Percentiles rank a stretch among this genome's conserved stretches.
phyloP scores from a whole-genome alignment of 2,113 vertebrate species.

The Odobenus rosmarus region DNA sequence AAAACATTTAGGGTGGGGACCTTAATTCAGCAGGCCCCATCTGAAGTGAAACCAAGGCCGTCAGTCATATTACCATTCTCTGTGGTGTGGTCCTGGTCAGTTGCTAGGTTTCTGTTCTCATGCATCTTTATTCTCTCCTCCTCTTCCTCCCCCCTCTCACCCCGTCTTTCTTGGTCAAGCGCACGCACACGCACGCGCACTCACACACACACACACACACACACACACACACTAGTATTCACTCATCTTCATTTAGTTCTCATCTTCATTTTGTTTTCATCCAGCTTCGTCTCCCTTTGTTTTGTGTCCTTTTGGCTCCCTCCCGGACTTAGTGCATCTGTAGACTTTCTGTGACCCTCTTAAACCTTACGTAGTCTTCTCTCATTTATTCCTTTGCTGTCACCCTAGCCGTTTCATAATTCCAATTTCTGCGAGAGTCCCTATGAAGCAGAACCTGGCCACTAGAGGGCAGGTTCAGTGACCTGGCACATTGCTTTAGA shows the following conservation, averaged over 20 bases:
- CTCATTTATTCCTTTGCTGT: neutral
- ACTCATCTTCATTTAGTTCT: neutral
- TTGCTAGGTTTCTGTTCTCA: neutral
- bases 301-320: neutral
- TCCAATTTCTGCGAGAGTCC: neutral
- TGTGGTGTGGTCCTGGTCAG: neutral
- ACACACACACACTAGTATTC: neutral
- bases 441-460: neutral
- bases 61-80: neutral
- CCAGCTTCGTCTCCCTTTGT: neutral
- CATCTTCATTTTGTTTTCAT: neutral
- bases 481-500: neutral
- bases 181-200: no score
- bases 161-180: neutral
- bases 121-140: neutral
- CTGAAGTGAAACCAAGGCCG: neutral
- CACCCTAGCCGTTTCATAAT: neutral
- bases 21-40: neutral
- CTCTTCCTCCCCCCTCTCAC: accelerated
- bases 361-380: neutral
- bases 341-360: neutral
- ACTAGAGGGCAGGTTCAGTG: neutral
- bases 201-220: no score
- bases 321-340: neutral
- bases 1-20: neutral